Evolutionary conservation across 2,888 invertebrate species (phyloP).

Genomic region (Pterobdella sp.): DNA sequence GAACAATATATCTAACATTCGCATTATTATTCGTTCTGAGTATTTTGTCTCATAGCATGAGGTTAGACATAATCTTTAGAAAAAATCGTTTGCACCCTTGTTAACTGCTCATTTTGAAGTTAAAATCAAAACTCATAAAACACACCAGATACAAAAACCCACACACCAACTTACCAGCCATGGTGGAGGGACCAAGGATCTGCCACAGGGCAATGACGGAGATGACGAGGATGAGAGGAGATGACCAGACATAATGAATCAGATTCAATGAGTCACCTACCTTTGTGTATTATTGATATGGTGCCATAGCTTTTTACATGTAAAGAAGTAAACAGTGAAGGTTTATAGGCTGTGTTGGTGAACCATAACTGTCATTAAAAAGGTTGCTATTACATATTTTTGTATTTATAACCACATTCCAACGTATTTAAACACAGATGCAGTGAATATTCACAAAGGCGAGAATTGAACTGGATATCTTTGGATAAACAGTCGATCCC

Average conservation of each 20-base stretch:
- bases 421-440: neutral
- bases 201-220: slow-evolving; percentile 55
- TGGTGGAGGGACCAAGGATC: slow-evolving; percentile 32
- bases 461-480: too few relatives aligned
- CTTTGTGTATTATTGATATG: slow-evolving; percentile 38
- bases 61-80: too few relatives aligned
- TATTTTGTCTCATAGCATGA: too few relatives aligned
- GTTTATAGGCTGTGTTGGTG: neutral
- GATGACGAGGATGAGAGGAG: slow-evolving; percentile 62
- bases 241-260: slow-evolving; percentile 38
- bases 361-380: neutral
- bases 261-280: slow-evolving; percentile 35
- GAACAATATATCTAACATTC: too few relatives aligned
- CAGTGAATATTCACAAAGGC: neutral
- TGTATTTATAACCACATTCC: neutral
- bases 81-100: too few relatives aligned
- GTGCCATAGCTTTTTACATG: neutral
- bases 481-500: too few relatives aligned
- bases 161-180: too few relatives aligned
- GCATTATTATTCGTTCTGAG: too few relatives aligned
- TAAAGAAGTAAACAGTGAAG: neutral
- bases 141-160: too few relatives aligned
- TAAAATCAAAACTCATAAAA: too few relatives aligned
- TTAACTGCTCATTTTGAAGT: too few relatives aligned
- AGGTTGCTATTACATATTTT: neutral